A percentile compares a stretch with the other conserved stretches of the same genome.
phyloP scores from a whole-genome alignment of 2,888 invertebrate species.

The Rhagonycha lutea region DNA sequence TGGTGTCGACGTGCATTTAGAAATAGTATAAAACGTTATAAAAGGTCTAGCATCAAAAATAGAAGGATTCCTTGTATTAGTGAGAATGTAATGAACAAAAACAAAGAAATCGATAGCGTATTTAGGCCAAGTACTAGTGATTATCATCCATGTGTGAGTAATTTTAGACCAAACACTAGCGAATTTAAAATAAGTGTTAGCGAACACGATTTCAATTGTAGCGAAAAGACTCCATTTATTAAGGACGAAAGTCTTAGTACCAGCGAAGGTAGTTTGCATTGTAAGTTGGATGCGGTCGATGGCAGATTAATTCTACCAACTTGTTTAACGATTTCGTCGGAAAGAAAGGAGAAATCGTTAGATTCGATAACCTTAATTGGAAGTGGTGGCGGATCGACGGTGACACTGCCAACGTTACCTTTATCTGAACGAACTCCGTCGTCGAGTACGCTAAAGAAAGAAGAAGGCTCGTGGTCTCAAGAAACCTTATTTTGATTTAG shows the following conservation, averaged over 20 bases:
- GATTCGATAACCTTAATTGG: constrained; percentile 23
- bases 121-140: constrained; percentile 21
- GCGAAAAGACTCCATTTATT: constrained; percentile 18
- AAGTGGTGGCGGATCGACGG: constrained; percentile 26
- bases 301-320: neutral
- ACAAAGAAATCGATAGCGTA: constrained; percentile 13
- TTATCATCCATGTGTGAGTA: constrained; percentile 4
- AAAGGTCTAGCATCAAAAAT: constrained; percentile 19
- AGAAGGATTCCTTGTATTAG: constrained; percentile 24
- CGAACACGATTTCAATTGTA: constrained; percentile 24
- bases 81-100: constrained; percentile 20
- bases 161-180: constrained; percentile 13
- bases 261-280: constrained; percentile 2
- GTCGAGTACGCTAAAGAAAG: constrained; percentile 50
- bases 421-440: constrained; percentile 48
- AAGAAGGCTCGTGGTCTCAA: constrained; percentile 68
- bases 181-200: constrained; percentile 25
- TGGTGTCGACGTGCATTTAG: constrained; percentile 33
- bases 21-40: constrained; percentile 12
- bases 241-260: constrained; percentile 15
- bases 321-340: neutral
- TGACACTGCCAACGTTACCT: constrained; percentile 41
- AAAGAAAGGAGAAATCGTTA: constrained; percentile 17
- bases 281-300: neutral
- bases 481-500: constrained; percentile 75